Percentiles rank a stretch among this genome's conserved stretches.
phyloP scores from a whole-genome alignment of 2,797 vertebrate genomes.

The Gambelia wislizenii region DNA sequence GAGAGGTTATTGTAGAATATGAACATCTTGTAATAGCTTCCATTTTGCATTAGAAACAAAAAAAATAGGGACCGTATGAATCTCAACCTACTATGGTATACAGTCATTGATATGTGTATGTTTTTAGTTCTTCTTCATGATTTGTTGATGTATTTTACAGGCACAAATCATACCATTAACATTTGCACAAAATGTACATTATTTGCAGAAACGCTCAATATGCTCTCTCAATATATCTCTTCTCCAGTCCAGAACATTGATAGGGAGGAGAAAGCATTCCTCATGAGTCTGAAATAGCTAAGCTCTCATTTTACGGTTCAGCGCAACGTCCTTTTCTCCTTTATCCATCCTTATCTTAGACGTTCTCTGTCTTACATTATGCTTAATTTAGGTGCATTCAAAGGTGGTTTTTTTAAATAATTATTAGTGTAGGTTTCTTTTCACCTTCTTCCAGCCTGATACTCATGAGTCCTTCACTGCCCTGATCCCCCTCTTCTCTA shows the following conservation, averaged over 20 bases:
- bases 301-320: background rate
- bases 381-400: background rate
- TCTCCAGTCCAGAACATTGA: no score
- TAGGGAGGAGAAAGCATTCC: background rate
- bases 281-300: background rate
- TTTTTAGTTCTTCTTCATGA: background rate
- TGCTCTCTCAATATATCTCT: background rate
- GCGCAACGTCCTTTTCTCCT: background rate
- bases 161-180: background rate
- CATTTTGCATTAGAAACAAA: background rate
- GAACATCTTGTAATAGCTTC: background rate
- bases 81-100: background rate
- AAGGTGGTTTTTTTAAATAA: background rate
- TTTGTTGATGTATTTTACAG: background rate
- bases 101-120: no score
- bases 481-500: conserved; percentile 49
- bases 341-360: background rate
- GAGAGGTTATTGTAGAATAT: background rate
- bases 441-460: conserved; percentile 59
- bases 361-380: background rate
- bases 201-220: background rate
- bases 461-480: conserved; percentile 15
- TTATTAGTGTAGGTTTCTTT: conserved; percentile 40
- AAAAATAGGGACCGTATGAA: background rate
- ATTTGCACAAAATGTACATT: background rate